phyloP scores from a whole-genome alignment of 2,888 invertebrate species.

The Campoplex capitator region DNA sequence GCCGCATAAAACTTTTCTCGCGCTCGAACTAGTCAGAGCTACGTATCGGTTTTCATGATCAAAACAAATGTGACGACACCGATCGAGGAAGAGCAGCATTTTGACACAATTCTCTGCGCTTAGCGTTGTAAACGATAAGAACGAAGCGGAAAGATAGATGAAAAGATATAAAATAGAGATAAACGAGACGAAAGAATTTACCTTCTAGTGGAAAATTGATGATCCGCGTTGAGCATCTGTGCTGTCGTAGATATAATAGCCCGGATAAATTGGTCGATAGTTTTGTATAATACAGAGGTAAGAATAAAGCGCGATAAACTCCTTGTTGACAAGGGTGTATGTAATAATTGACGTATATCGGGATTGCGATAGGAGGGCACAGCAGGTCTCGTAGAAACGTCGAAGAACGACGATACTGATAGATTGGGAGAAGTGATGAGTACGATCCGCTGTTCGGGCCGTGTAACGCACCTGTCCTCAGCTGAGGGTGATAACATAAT shows the following conservation, averaged over 20 bases:
- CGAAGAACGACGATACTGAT: slow-evolving; percentile 1
- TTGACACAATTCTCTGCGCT: neutral
- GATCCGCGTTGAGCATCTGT: slow-evolving; percentile 50
- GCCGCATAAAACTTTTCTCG: neutral
- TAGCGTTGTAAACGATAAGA: neutral
- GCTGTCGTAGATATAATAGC: slow-evolving; percentile 8
- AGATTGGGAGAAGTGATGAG: slow-evolving; percentile 28
- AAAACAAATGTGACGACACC: neutral
- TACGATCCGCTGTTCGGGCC: slow-evolving; percentile 28
- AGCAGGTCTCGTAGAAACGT: slow-evolving; percentile 7
- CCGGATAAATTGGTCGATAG: slow-evolving; percentile 22
- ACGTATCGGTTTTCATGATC: neutral
- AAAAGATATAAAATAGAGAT: neutral
- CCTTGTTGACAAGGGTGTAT: slow-evolving; percentile 22
- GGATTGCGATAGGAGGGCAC: slow-evolving; percentile 18
- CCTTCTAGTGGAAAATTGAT: slow-evolving; percentile 41
- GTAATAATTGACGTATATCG: slow-evolving; percentile 19
- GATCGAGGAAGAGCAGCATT: neutral
- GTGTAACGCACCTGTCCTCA: slow-evolving; percentile 67
- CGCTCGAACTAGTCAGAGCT: neutral
- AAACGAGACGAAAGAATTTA: slow-evolving; percentile 7
- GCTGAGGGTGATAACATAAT: slow-evolving; percentile 71
- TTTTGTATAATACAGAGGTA: slow-evolving; percentile 29
- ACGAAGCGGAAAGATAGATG: neutral
- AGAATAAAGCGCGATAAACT: slow-evolving; percentile 5